Evolutionary conservation across 2,797 vertebrate species (phyloP), one percentile per base, ranked within the genome.

Genomic region (Paratrypauchen microcephalus): DNA sequence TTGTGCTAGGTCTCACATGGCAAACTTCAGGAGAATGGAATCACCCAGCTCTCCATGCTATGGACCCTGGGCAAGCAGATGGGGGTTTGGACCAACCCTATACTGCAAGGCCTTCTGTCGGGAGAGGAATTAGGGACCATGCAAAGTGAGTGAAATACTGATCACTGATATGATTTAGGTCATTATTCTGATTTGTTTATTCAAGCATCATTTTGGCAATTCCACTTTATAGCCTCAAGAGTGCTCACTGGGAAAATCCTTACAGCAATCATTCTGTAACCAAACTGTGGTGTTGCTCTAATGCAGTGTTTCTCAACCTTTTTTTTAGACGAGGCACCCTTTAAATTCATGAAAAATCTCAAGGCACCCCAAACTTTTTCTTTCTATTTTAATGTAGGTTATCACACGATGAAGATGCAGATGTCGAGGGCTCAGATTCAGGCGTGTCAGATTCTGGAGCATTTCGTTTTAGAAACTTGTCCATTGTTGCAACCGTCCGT

Each of bases 61-160:
- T 92, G 87, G 75, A 87, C 89, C 13, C 83, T 97, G 87, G 91
- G 93, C 55, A 93, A 93, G 83, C 93, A 96, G 75, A 91, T 89
- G 24, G 96, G 96, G 9, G 92, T 95, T 57, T 99, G 97, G 97
- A 94, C 91, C 77, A 93, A 94, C 85, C 78, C 82, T 7, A 88
- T 95, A 24, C 88, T 99, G 71, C 92, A 90, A 80, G 88, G 86
- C 77, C 92, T 99, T 79, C 90, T 98, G 82, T 94, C 93, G 73
- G 92, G 94, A 39, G 89, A 95, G 26, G 76, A 82, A 36, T 58
- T 93, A 59, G 91, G 93, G 64, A 85, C 89, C 60, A 93, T 94
- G 75, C 90, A 93, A 89, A 95, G 97, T 99, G 89, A 72, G 12
- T 63, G 9, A 63, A 7, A 24, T 23, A 62, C 6, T 9, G 8